A percentile compares a stretch with the other conserved stretches of the same genome.
These are phyloP conservation scores for Adrianichthys oophorus DNA, from an alignment of 2,797 vertebrate genomes.

Conservation along the genomic window DNA sequence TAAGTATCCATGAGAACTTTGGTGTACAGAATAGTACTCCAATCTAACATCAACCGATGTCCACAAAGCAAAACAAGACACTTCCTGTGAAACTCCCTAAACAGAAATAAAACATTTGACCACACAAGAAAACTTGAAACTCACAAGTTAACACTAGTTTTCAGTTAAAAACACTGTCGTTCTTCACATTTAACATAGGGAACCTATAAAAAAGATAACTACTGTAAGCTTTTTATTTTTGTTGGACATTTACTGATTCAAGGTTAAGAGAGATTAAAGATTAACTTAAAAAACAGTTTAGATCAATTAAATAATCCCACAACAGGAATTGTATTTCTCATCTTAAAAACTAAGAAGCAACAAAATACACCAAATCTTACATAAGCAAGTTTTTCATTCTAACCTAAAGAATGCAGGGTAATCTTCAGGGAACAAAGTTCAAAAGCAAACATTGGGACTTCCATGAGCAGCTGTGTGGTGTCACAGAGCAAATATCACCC, in stretches of 20 bases:
- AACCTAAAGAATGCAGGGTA: conserved; percentile 7
- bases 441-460: conserved; percentile 4
- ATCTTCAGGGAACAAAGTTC: conserved; percentile 22
- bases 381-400: background rate
- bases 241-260: conserved; percentile 50
- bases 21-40: background rate
- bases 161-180: conserved; percentile 30
- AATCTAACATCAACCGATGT: background rate
- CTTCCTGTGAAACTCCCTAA: background rate
- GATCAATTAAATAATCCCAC: conserved; percentile 37
- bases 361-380: background rate
- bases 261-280: conserved; percentile 44
- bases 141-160: conserved; percentile 16
- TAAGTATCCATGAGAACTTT: background rate
- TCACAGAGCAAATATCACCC: background rate
- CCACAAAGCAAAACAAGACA: background rate
- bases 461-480: background rate
- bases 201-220: conserved; percentile 61
- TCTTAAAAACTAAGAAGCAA: background rate
- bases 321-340: conserved; percentile 8
- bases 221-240: conserved; percentile 56
- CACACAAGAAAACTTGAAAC: conserved; percentile 5
- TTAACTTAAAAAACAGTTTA: conserved; percentile 45
- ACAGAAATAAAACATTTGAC: background rate
- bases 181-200: conserved; percentile 40